Base-by-base conservation (phyloP, 1,140 invertebrate species). In the Leptinotarsa lineolata region DNA sequence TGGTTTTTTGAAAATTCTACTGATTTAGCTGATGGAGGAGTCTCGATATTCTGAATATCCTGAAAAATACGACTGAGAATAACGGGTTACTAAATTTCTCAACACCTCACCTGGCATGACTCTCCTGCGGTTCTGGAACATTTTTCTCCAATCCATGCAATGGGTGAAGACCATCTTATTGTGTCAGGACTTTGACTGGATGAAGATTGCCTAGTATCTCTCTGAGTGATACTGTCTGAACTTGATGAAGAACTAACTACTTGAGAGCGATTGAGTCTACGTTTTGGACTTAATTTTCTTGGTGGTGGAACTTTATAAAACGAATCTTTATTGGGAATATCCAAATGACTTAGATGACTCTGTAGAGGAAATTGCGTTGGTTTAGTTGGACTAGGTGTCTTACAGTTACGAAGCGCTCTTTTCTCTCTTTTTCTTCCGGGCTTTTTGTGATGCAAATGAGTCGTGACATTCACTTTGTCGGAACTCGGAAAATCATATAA, bases 401-500 rank as follows among this genome's bases (percentile, higher is more conserved):
- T 83, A 60, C 74, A 81, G 15, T 76, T 78, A 22, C 81, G 76
- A 15, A 79, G 48, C 13, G 69, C 21, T 77, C 81, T 80, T 74
- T 82, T 84, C 80, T 82, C 86, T 66, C 85, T 85, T 82, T 86
- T 87, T 77, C 86, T 86, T 45, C 87, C 86, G 12, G 85, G 83
- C 76, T 89, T 89, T 78, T 88, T 87, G 21, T 85, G 80, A 74
- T 83, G 81, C 24, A 77, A 75, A 60, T 59, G 68, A 48, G 79
- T 77, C 24, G 76, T 80, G 1, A 80, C 76, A 64, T 83, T 83
- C 15, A 85, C 81, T 81, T 86, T 88, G 81, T 92, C 92, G 1
- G 91, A 91, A 82, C 91, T 92, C 8, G 91, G 90, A 83, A 91
- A 92, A 82, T 93, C 92, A 82, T 93, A 93, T 4, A 93, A 81